A percentile compares a stretch with the other conserved stretches of the same genome.
Conservation (phyloP, 2,888 invertebrate species). For the Sclerodermus sp. region DNA sequence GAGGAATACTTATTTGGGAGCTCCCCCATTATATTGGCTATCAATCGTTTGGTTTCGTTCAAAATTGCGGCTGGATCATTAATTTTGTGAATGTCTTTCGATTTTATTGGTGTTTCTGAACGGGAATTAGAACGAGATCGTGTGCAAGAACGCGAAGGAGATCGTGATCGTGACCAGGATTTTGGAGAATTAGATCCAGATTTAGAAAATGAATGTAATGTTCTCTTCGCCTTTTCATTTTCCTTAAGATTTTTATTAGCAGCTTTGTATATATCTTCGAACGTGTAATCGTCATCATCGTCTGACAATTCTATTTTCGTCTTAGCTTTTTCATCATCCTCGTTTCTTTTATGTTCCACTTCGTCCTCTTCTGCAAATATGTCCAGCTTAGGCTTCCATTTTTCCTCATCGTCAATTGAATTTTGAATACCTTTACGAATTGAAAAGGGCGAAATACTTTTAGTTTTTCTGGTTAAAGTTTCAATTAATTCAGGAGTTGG, state of each 20-base stretch:
- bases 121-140: conserved; percentile 19
- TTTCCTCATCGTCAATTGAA: conserved; percentile 51
- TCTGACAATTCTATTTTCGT: conserved; percentile 66
- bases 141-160: conserved; percentile 36
- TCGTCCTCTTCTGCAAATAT: conserved; percentile 54
- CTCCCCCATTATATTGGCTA: conserved; percentile 68
- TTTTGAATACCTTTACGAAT: conserved; percentile 56
- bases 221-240: conserved; percentile 64
- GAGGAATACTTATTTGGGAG: conserved; percentile 56
- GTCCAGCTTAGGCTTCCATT: conserved; percentile 53
- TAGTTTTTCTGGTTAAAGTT: conserved; percentile 19
- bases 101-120: conserved; percentile 11
- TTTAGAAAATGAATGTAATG: conserved; percentile 40
- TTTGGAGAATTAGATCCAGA: conserved; percentile 39
- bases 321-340: conserved; percentile 43
- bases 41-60: conserved; percentile 65
- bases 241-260: conserved; percentile 74
- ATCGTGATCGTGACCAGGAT: conserved; percentile 47
- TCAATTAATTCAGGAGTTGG: conserved; percentile 20
- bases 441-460: conserved; percentile 61
- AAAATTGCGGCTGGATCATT: conserved; percentile 57
- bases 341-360: conserved; percentile 32
- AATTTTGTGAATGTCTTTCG: conserved; percentile 33
- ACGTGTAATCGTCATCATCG: conserved; percentile 81
- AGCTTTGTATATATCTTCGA: conserved; percentile 79